Conservation (phyloP, 2,888 invertebrate genomes). For the Altica lythri region DNA sequence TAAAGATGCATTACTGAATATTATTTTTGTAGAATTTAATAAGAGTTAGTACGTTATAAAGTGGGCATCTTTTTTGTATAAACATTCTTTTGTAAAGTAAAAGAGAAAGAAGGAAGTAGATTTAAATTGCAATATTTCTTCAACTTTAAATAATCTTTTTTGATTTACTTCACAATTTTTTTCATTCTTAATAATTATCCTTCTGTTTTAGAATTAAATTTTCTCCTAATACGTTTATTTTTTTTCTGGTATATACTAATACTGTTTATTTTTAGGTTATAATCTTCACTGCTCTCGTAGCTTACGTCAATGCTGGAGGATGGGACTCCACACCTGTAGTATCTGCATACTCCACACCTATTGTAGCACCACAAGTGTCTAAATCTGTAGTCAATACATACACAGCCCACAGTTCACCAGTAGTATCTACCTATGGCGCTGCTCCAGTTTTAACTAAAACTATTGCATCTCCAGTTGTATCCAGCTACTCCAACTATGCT, state of each 20-base stretch:
- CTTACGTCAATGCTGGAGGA: slow-evolving; percentile 5
- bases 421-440: slow-evolving; percentile 54
- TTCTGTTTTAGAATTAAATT: no score
- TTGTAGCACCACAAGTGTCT: slow-evolving; percentile 23
- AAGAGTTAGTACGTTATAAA: background rate
- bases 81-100: no score
- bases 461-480: slow-evolving; percentile 23
- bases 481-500: slow-evolving; percentile 38
- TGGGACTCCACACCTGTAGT: background rate
- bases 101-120: no score
- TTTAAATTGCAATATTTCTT: no score
- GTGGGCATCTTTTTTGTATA: background rate
- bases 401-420: slow-evolving; percentile 54
- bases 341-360: slow-evolving; percentile 32
- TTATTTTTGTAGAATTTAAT: background rate
- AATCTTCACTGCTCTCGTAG: background rate
- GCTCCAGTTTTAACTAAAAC: background rate
- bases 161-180: no score
- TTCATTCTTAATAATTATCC: no score
- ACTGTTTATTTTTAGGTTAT: background rate
- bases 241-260: no score
- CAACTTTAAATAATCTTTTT: no score
- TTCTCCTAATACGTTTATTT: no score
- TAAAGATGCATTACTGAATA: no score
- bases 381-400: slow-evolving; percentile 19